Conservation (phyloP, 2,797 vertebrate species). For the Myotis daubentonii region DNA sequence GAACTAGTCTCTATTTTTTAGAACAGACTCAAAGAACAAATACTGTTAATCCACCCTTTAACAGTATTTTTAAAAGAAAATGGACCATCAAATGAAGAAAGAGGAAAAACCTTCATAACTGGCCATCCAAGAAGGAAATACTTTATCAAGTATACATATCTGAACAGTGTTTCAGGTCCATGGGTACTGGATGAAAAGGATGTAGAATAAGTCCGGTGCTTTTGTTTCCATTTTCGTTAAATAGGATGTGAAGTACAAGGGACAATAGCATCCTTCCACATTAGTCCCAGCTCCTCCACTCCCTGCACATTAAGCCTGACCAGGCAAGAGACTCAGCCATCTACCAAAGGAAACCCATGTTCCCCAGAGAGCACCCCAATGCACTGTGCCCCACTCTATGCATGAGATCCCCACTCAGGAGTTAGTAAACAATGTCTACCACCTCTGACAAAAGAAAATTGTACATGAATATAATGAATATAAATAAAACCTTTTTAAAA, state of each 20-base stretch:
- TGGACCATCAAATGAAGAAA: not conserved
- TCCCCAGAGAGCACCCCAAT: no score
- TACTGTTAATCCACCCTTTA: not conserved
- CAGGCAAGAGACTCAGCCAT: not conserved
- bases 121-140: not conserved
- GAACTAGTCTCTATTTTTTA: not conserved
- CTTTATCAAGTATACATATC: not conserved
- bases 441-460: not conserved
- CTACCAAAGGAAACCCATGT: not conserved
- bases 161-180: not conserved
- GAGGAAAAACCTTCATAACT: not conserved
- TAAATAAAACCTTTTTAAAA: not conserved
- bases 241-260: not conserved
- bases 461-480: not conserved
- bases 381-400: no score
- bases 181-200: not conserved
- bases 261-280: not conserved
- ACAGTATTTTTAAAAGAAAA: not conserved
- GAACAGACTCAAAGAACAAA: not conserved
- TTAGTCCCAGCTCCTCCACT: not conserved
- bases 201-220: not conserved
- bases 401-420: fast-evolving
- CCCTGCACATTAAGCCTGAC: not conserved
- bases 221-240: not conserved
- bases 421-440: no score